Conservation (phyloP, 2,113 vertebrate species). For the Panthera uncia region DNA sequence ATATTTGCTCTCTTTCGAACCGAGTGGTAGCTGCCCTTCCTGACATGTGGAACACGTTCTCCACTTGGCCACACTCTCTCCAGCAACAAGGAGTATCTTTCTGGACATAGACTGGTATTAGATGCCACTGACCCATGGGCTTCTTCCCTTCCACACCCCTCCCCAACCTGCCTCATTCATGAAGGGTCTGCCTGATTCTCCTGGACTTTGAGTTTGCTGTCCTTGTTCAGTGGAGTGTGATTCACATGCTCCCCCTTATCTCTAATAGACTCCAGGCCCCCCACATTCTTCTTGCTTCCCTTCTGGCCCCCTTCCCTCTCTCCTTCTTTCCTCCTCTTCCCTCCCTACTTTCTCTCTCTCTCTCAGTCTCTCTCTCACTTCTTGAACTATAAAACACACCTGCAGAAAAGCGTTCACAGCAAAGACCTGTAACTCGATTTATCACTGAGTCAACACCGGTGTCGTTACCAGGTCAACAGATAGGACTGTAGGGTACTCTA, state of each 20-base stretch:
- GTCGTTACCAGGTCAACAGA: background rate
- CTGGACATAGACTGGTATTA: background rate
- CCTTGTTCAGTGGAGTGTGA: background rate
- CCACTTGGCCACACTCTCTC: background rate
- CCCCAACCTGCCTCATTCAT: background rate
- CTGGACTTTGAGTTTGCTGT: background rate
- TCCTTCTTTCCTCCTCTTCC: background rate
- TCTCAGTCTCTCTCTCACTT: background rate
- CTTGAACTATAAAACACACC: background rate
- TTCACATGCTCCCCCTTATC: background rate
- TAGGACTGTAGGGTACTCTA: background rate
- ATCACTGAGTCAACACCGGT: background rate
- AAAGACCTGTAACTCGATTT: background rate
- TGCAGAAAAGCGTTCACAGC: background rate
- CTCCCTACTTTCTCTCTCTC: background rate
- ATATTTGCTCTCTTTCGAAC: background rate
- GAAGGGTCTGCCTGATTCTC: background rate
- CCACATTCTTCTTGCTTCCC: background rate
- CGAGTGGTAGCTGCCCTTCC: background rate
- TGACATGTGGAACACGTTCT: accelerated
- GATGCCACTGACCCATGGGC: accelerated
- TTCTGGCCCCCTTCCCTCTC: background rate
- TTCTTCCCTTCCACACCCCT: background rate
- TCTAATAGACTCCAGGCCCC: background rate
- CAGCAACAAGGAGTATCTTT: background rate